Evolutionary conservation across 1,140 invertebrate species (phyloP).

Genomic region (Laupala kohalensis): DNA sequence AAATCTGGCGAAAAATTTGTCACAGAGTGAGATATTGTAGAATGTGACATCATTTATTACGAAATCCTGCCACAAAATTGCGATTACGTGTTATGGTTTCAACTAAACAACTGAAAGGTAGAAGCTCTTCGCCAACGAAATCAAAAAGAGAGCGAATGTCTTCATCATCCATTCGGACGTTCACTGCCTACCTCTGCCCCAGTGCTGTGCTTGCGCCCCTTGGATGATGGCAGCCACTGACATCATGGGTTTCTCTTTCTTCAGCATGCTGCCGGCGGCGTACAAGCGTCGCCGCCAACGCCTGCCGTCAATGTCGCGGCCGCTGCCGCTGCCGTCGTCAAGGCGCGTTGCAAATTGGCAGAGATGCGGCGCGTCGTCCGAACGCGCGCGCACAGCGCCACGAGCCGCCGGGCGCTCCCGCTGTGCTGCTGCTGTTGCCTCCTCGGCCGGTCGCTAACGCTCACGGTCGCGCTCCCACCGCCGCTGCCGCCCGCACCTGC

Average conservation of each 20-base stretch:
- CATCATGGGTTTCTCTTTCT: slow-evolving; percentile 74
- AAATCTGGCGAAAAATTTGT: too few species aligned
- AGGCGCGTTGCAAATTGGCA: background rate
- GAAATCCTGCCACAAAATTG: too few species aligned
- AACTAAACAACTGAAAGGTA: too few species aligned
- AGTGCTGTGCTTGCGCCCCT: slow-evolving; percentile 41
- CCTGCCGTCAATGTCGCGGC: background rate
- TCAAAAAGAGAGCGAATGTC: too few species aligned
- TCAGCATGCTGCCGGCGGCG: slow-evolving; percentile 40
- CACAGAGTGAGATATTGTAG: too few species aligned
- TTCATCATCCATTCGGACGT: too few species aligned
- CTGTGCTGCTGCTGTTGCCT: background rate
- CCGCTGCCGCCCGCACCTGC: too few species aligned
- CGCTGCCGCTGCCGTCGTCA: too few species aligned
- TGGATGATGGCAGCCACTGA: slow-evolving; percentile 66
- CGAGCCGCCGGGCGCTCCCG: background rate
- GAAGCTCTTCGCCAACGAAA: too few species aligned
- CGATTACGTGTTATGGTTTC: too few species aligned
- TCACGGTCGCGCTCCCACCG: background rate
- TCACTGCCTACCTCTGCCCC: slow-evolving; percentile 37
- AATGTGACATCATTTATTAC: too few species aligned
- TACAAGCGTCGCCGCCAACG: background rate
- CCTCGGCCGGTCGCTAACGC: background rate
- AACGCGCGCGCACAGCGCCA: background rate
- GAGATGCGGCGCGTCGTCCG: background rate